These are phyloP conservation scores for Sebastes hubbsi DNA, from an alignment of 2,797 vertebrate genomes.

Conservation along the genomic window DNA sequence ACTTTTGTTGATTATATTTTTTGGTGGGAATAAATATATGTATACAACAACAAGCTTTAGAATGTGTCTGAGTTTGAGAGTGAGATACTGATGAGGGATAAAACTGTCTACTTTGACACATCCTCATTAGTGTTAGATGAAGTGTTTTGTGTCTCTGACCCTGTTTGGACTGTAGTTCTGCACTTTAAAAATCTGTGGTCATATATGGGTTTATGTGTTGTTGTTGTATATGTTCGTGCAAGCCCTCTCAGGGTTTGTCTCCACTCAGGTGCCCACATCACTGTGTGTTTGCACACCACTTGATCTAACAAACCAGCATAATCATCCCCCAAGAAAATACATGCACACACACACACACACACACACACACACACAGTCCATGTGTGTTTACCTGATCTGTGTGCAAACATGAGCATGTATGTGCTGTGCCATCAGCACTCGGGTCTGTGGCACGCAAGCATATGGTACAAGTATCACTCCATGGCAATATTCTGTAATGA, in stretches of 20 bases:
- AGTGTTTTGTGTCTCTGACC: background rate
- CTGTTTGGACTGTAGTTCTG: background rate
- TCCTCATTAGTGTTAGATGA: background rate
- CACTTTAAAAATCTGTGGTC: background rate
- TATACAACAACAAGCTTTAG: background rate
- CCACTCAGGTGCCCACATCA: conserved; percentile 35
- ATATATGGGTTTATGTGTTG: background rate
- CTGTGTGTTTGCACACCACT: conserved; percentile 46
- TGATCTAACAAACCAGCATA: conserved; percentile 36
- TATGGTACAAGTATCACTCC: conserved; percentile 20
- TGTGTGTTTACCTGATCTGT: conserved; percentile 39
- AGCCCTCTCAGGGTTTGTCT: conserved; percentile 13
- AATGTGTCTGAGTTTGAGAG: background rate
- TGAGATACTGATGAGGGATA: background rate
- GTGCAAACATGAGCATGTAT: conserved; percentile 48
- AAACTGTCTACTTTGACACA: background rate
- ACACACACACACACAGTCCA: background rate
- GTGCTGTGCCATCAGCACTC: conserved; percentile 12
- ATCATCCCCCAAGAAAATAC: conserved; percentile 35
- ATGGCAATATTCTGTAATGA: background rate
- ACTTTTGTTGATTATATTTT: background rate
- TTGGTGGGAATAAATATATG: background rate
- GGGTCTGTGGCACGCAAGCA: conserved; percentile 24
- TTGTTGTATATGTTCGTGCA: conserved; percentile 14
- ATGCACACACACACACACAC: background rate